These are phyloP conservation scores for Spodoptera litura DNA, from an alignment of 1,140 invertebrate species.

Conservation along the genomic window DNA sequence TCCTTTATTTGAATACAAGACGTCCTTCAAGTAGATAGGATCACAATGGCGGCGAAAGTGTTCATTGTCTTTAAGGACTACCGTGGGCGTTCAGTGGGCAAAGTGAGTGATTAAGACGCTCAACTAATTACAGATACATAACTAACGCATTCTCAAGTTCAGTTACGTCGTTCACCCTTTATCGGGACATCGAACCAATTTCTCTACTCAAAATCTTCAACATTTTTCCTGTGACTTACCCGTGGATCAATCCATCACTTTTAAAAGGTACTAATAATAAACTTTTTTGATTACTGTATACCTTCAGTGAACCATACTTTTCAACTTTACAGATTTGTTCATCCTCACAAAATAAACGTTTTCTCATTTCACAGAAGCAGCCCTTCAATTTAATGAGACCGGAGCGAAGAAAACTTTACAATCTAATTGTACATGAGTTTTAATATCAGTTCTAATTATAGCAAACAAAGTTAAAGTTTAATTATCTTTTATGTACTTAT, in stretches of 20 bases:
- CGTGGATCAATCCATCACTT: not conserved
- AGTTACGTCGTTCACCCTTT: not conserved
- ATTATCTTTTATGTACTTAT: slow-evolving; percentile 16
- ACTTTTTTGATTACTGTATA: not conserved
- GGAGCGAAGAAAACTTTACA: slow-evolving; percentile 20
- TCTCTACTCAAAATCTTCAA: not conserved
- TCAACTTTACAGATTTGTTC: slow-evolving; percentile 6
- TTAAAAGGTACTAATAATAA: not conserved
- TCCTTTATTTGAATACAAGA: slow-evolving; percentile 1
- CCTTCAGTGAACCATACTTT: not conserved
- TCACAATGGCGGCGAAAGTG: slow-evolving; percentile 1
- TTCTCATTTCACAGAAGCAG: slow-evolving; percentile 18
- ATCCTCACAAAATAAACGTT: slow-evolving; percentile 5
- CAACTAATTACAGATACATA: slow-evolving; percentile 3
- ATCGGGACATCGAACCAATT: not conserved
- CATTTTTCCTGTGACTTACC: no score
- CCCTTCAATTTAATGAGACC: slow-evolving; percentile 24
- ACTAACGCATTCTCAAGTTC: not conserved
- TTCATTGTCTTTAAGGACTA: not conserved
- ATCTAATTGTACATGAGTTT: slow-evolving; percentile 15
- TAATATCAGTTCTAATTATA: slow-evolving; percentile 12
- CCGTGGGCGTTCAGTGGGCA: not conserved
- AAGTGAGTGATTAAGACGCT: slow-evolving; percentile 10
- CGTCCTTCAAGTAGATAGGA: slow-evolving; percentile 4
- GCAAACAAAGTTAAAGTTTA: slow-evolving; percentile 3